Base-by-base conservation (phyloP, 1,140 invertebrate genomes). In the Aleiodes sp. region DNA sequence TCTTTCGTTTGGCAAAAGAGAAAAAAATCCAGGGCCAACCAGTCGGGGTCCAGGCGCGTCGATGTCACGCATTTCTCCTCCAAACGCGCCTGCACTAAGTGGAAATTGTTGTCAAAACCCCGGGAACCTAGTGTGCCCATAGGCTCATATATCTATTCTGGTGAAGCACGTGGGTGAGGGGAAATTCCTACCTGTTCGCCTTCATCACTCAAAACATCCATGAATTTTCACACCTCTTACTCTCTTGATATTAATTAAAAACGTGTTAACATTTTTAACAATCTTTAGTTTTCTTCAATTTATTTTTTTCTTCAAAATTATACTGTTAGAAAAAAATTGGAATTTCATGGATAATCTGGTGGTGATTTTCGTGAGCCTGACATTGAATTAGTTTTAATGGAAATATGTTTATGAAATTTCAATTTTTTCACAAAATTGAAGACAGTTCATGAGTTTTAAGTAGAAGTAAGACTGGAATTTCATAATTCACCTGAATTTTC, bases 91-190 rank as follows among this genome's bases (percentile, higher is more conserved):
- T 79, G 73, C 81, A 82, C 82, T 86, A 86, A 86, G 83, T 86
- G 83, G 84, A 84, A 86, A 86, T 84, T 84, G 83, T 84, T 86
- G 83, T 86, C 84, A 83, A 86, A 84, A 85, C 72, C 71, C 75
- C 71, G 70, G 76, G 68, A 46, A 29, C 28, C 59, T 31, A 35
- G 28, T 43, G 41, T 57, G 33, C 56, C n/a, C 66, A 75, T 71
- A 70, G 71, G 76, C 72, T 76, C 74, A 76, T 80, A 82, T 77
- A 77, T 79, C 33, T 62, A 35, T 62, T 33, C 59, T 64, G 10
- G 21, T 16, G 37, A 4, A 12, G 74, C 72, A 73, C 73, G 72
- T 78, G 74, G 73, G 73, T 73, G 76, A 59, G n/a, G 12, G 28
- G 28, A 31, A 21, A 56, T 26, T 29, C 41, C 28, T 59, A 59